Conservation (phyloP, 2,888 invertebrate genomes). For the Helobdella robusta region DNA sequence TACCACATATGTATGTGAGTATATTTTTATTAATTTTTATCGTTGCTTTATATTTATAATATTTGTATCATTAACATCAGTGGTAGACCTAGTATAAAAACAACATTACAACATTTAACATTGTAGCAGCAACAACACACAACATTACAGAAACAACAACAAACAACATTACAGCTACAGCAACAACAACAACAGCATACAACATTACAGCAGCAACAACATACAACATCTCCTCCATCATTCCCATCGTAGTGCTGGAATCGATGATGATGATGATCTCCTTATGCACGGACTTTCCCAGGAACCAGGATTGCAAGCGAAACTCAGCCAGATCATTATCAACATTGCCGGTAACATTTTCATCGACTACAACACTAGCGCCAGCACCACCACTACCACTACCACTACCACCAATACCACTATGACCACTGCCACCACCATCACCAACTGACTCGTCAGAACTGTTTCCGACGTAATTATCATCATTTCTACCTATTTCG, state of each 20-base stretch:
- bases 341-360: no score
- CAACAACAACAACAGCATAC: not conserved
- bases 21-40: not conserved
- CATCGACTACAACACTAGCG: no score
- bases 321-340: no score
- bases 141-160: not conserved
- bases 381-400: no score
- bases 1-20: not conserved
- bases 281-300: constrained; percentile 7
- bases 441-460: no score
- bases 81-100: no score
- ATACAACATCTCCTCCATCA: constrained; percentile 1
- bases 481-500: no score
- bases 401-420: no score
- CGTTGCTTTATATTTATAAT: not conserved
- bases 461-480: no score
- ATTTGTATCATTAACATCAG: not conserved
- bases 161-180: not conserved
- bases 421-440: no score
- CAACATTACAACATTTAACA: not conserved
- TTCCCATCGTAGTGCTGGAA: constrained; percentile 10
- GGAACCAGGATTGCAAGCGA: constrained; percentile 18
- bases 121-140: not conserved
- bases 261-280: constrained; percentile 21
- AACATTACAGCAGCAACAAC: not conserved